Evolutionary conservation across 1,140 invertebrate species (phyloP).

Genomic region (Lucilia sericata): DNA sequence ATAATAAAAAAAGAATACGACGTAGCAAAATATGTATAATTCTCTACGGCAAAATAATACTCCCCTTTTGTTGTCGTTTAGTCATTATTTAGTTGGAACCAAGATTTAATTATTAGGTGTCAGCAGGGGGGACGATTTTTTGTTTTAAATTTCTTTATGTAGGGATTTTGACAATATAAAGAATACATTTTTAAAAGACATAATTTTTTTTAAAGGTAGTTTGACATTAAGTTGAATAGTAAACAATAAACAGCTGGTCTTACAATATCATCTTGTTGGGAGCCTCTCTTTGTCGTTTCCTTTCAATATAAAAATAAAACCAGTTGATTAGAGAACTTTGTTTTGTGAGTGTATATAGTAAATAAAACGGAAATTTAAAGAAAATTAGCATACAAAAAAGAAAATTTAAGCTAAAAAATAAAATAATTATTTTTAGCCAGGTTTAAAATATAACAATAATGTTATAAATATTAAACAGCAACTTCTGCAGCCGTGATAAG

Average conservation of each 20-base stretch:
- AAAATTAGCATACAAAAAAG: background rate
- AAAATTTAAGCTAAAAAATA: background rate
- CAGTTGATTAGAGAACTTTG: slow-evolving; percentile 43
- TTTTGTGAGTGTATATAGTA: background rate
- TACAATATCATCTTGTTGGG: background rate
- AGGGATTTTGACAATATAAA: no score
- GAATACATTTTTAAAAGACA: no score
- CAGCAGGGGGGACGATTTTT: no score
- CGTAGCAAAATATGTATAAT: background rate
- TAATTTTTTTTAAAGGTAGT: no score
- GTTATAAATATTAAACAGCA: background rate
- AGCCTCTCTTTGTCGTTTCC: background rate
- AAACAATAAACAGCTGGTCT: no score
- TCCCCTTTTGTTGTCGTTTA: slow-evolving; percentile 5
- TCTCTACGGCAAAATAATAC: background rate
- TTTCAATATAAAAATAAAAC: slow-evolving; percentile 30
- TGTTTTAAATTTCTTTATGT: no score
- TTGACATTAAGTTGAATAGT: no score
- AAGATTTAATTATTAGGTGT: no score
- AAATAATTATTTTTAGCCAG: background rate
- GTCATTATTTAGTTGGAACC: background rate
- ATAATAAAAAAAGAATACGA: background rate
- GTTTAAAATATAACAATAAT: background rate
- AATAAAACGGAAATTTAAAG: background rate
- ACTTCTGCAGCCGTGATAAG: background rate